Conservation (phyloP, 2,888 invertebrate genomes). For the Heliconius aoede region DNA sequence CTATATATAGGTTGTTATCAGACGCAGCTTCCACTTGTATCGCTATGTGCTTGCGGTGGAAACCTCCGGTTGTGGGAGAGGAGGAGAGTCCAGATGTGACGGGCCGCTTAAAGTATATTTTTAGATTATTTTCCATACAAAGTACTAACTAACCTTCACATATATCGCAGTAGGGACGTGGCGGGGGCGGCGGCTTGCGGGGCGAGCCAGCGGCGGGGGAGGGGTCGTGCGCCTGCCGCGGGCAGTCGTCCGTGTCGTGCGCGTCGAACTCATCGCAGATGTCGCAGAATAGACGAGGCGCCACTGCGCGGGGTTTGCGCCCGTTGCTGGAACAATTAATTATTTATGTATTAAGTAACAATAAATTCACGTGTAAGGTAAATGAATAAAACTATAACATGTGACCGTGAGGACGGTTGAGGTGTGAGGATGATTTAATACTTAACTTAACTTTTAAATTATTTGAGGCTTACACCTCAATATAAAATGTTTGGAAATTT, state of each 20-base stretch:
- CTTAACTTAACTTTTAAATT: too few species aligned
- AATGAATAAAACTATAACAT: background rate
- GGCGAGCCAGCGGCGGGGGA: conserved; percentile 69
- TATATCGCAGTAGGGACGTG: conserved; percentile 94
- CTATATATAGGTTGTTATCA: too few species aligned
- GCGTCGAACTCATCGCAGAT: conserved; percentile 98
- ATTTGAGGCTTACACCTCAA: too few species aligned
- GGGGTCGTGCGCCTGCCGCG: conserved; percentile 84
- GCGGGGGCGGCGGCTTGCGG: conserved; percentile 65
- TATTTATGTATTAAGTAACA: too few species aligned
- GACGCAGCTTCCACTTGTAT: too few species aligned
- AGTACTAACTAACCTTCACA: conserved; percentile 90
- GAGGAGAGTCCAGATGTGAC: too few species aligned
- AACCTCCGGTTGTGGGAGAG: too few species aligned
- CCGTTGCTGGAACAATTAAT: conserved; percentile 70
- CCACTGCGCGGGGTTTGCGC: conserved; percentile 78
- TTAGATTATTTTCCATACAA: too few species aligned
- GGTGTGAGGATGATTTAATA: too few species aligned
- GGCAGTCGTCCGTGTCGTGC: conserved; percentile 99
- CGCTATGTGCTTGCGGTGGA: too few species aligned
- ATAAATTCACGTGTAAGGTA: background rate
- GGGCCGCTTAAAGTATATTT: too few species aligned
- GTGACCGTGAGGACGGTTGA: background rate
- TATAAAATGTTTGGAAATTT: too few species aligned
- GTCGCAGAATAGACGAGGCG: conserved; percentile 97